Percentiles rank a stretch among this genome's conserved stretches.
These are phyloP conservation scores for Triplophysa bombifrons DNA, from an alignment of 2,797 vertebrate species.

Conservation along the genomic window DNA sequence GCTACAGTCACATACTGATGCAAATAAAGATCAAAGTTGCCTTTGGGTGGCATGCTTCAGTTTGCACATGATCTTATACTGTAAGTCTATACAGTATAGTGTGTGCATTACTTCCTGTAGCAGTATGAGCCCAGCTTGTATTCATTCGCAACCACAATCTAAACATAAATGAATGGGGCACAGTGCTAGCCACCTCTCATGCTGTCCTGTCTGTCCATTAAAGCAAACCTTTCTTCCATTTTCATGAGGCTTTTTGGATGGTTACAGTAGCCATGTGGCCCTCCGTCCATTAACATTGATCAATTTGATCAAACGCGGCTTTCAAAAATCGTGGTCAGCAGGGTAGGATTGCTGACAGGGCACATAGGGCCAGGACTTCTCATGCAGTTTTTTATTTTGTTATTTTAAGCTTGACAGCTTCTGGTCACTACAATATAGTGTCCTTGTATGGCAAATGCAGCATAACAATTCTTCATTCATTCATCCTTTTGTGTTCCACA, in stretches of 20 bases:
- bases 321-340: background rate
- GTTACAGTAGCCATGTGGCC: background rate
- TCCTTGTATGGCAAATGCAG: background rate
- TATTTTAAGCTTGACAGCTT: too few relatives aligned
- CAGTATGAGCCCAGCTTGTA: background rate
- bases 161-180: background rate
- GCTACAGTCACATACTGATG: background rate
- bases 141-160: conserved; percentile 1
- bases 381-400: background rate
- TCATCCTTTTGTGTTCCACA: background rate
- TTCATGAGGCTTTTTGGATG: background rate
- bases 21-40: conserved; percentile 11
- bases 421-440: background rate
- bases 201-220: background rate
- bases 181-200: background rate
- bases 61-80: conserved; percentile 1
- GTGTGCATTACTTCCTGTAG: background rate
- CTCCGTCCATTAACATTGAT: conserved; percentile 1
- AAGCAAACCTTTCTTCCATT: background rate
- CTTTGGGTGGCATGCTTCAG: background rate
- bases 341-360: background rate
- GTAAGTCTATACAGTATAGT: background rate
- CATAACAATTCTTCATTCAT: background rate
- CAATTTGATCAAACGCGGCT: conserved; percentile 1
- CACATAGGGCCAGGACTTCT: background rate